Conservation (phyloP, 2,113 vertebrate genomes). For the Chascanopsetta lugubris region DNA sequence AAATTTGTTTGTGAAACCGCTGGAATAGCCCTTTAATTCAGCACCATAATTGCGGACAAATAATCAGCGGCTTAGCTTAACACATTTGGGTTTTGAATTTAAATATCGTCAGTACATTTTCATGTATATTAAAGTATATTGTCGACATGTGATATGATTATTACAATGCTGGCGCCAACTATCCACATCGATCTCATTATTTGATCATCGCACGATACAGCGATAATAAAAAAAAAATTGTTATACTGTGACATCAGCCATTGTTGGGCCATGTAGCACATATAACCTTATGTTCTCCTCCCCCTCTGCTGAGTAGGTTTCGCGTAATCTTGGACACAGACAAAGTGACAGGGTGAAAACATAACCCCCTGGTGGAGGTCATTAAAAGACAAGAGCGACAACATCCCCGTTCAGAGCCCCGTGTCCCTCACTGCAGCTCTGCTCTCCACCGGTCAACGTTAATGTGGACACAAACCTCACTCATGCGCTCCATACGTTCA, state of each 20-base stretch:
- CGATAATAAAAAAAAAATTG: too few relatives aligned
- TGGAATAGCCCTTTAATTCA: neutral
- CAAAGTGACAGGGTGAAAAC: too few relatives aligned
- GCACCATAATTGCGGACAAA: neutral
- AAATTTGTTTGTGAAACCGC: neutral
- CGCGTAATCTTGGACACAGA: too few relatives aligned
- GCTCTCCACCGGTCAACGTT: neutral
- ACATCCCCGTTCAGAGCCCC: neutral
- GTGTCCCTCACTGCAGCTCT: neutral
- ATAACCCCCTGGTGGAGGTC: too few relatives aligned
- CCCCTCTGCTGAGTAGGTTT: too few relatives aligned
- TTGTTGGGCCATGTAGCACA: too few relatives aligned
- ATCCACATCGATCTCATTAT: too few relatives aligned
- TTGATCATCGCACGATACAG: too few relatives aligned
- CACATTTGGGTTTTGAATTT: neutral
- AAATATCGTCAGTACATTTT: slow-evolving; percentile 5
- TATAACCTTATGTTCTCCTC: too few relatives aligned
- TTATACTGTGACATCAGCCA: too few relatives aligned
- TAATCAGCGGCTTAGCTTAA: neutral
- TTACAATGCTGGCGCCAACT: too few relatives aligned
- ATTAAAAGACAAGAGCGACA: neutral
- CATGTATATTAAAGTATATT: neutral
- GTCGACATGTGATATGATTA: too few relatives aligned
- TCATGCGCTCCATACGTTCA: neutral
- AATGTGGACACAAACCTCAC: neutral